Evolutionary conservation across 2,797 vertebrate species (phyloP).

Genomic region (Enteromius trimaculatus): DNA sequence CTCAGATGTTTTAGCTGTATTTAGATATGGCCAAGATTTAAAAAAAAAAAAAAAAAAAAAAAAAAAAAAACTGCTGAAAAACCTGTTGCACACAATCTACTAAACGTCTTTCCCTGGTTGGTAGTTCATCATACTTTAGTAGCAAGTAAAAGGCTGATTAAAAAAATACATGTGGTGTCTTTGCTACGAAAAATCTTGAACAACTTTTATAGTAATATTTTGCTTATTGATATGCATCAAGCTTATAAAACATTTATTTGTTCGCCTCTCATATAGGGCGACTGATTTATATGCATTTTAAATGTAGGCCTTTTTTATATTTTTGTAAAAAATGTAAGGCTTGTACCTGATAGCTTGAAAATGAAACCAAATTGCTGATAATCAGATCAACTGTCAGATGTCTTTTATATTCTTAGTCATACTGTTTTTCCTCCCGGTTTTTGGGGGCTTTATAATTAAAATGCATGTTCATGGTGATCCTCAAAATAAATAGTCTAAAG

Average conservation of each 20-base stretch:
- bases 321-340: no score
- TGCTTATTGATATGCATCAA: not conserved
- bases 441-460: not conserved
- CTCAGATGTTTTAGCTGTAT: no score
- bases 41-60: no score
- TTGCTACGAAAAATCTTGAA: not conserved
- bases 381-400: not conserved
- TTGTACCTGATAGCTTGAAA: no score
- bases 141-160: not conserved
- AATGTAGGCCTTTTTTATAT: no score
- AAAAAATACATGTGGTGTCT: not conserved
- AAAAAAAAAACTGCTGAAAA: not conserved
- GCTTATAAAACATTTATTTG: not conserved
- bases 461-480: not conserved
- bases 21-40: no score
- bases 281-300: no score
- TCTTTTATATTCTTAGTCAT: not conserved
- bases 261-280: not conserved
- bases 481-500: not conserved
- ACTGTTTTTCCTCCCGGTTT: not conserved
- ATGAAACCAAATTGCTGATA: not conserved
- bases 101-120: not conserved
- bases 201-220: no score
- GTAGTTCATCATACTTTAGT: not conserved
- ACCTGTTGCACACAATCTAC: not conserved